Evolutionary conservation across 2,797 vertebrate genomes (phyloP), one percentile per base, ranked within the genome.

Genomic region (Tenualosa thibaudeaui): DNA sequence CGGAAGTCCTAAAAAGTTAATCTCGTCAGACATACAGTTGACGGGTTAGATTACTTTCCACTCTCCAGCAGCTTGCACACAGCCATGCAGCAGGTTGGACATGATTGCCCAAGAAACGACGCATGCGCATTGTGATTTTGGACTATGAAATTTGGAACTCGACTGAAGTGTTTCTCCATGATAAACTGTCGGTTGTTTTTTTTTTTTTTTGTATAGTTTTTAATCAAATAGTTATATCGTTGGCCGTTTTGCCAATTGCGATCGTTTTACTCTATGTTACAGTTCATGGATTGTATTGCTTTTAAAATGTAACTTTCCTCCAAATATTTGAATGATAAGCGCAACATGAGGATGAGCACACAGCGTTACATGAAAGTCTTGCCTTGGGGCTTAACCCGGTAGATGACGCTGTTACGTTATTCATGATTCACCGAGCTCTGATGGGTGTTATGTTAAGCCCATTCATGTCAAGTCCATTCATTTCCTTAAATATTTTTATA

Each of bases 41-140:
- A 71, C 65, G 17, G 68, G 12, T 43, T 40, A 71, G 24, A 71
- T 17, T 71, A 75, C 68, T 75, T 75, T 75, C 37, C 13, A 15
- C 68, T 40, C 12, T 75, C 68, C 31, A 19, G 68, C 68, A 43
- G 68, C 68, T 40, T 75, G 68, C 68, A 75, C 40, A 31, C 68
- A 75, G 68, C 68, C 68, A 75, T 75, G 68, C 68, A 75, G 68
- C 68, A 75, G 68, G 68, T 75, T 75, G 68, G 68, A 75, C 68
- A 75, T 75, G 68, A 75, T 75, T 40, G 68, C 40, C 68, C 31
- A 43, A 37, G 31, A 75, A 75, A 19, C 68, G 9, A 19, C 68
- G 68, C 68, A 75, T 75, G 68, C 68, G 68, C 37, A 15, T 13
- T 75, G 68, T 26, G 5, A 5, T 43, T 13, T 43, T 40, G 68